Evolutionary conservation across 2,113 vertebrate genomes (phyloP).

Genomic region (Anarhynchus alexandrinus): DNA sequence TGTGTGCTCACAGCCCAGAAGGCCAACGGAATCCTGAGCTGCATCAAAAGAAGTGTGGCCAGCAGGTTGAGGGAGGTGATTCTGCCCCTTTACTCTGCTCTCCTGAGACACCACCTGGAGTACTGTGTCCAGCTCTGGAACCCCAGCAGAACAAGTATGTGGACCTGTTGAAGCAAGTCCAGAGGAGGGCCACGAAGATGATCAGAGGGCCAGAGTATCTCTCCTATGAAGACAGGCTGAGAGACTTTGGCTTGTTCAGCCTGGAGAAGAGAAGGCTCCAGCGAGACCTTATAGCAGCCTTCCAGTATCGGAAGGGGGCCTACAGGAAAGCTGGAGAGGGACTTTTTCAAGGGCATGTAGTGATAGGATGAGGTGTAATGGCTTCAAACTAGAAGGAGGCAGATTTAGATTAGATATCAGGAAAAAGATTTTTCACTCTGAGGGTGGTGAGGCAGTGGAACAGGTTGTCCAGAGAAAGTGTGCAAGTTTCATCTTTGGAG

Average conservation of each 20-base stretch:
- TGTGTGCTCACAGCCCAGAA: neutral
- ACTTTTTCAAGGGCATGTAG: neutral
- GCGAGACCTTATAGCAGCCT: neutral
- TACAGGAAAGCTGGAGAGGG: neutral
- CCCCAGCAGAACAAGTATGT: neutral
- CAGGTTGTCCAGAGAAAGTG: too few relatives aligned
- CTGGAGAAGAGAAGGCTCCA: neutral
- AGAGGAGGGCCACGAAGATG: neutral
- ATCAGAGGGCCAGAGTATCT: neutral
- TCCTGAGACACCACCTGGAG: neutral
- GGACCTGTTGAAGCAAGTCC: neutral
- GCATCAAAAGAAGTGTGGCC: neutral
- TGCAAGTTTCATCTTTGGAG: too few relatives aligned
- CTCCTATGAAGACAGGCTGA: neutral
- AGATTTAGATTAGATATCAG: neutral
- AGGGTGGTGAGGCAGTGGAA: neutral
- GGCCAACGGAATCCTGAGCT: neutral
- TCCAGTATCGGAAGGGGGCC: neutral
- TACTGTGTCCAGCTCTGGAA: neutral
- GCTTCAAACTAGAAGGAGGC: neutral
- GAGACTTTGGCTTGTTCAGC: neutral
- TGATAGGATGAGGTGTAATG: neutral
- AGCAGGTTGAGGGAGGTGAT: neutral
- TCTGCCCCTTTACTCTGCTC: neutral
- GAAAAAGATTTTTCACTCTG: neutral